Evolutionary conservation across 1,140 invertebrate genomes (phyloP), one percentile per base, ranked within the genome.

Genomic region (Diplogasteroides magnus): DNA sequence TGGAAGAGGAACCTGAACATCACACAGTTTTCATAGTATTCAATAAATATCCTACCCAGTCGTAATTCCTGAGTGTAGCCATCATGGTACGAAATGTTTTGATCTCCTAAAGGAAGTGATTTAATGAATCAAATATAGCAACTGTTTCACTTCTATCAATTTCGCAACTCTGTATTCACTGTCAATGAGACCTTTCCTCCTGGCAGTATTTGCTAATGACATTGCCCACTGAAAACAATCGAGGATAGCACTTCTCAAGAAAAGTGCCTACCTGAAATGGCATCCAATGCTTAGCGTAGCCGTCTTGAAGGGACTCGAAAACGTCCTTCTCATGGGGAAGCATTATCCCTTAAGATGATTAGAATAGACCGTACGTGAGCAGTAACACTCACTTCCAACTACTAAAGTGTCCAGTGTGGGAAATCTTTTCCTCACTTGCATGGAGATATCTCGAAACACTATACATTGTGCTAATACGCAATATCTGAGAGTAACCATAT

Each of bases 381-480:
- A 63, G 57, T 19, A 48, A 6, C 37, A 48, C 37, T 48, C 37
- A 57, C 90, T 89, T 23, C 90, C 88, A 72, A 93, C 91, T 0
- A 93, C 89, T 25, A 94, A 88, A 82, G 92, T 90, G 59, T 93
- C 89, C n/a, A 92, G 83, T 0, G 90, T 92, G 0, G 92, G 92
- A 83, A 95, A 96, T n/a, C 93, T 88, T 77, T 93, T 93, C 82
- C 94, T 93, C 0, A 94, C 91, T 13, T 90, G 86, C 0, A 92
- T 90, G 61, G 91, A 93, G 63, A 94, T 90, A 83, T 90, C 90
- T 0, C 89, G 88, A 56, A 90, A 83, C 13, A 91, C 90, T 84
- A 93, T 88, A 0, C 91, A 91, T n/a, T 93, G 84, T 31, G 90
- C 89, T 15, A 93, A 87, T 78, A 64, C 69, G 31, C 69, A 71